Percentiles rank a stretch among this genome's conserved stretches.
phyloP scores from a whole-genome alignment of 2,797 vertebrate genomes.

The Sebastes goodei region DNA sequence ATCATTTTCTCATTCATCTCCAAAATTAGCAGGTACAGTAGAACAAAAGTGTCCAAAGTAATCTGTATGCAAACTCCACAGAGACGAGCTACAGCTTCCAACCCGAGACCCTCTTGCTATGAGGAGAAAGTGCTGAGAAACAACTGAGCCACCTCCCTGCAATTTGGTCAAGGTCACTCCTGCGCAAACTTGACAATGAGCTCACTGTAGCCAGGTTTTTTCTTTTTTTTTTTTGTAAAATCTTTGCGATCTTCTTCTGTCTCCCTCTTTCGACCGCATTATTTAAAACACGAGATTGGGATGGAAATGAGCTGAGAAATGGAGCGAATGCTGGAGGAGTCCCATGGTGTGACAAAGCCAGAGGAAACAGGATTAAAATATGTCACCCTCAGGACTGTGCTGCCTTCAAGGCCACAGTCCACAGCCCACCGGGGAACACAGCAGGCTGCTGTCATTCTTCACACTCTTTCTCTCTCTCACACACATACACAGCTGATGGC shows the following conservation, averaged over 20 bases:
- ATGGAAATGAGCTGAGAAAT: neutral
- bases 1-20: neutral
- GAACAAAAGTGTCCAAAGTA: neutral
- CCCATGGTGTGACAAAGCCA: conserved; percentile 30
- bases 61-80: neutral
- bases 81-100: neutral
- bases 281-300: neutral
- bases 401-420: conserved; percentile 43
- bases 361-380: conserved; percentile 32
- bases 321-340: conserved; percentile 33
- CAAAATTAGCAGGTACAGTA: neutral
- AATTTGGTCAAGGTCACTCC: neutral
- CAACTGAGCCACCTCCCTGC: neutral
- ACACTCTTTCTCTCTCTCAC: neutral
- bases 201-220: neutral
- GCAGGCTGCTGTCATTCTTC: conserved; percentile 10
- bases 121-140: neutral
- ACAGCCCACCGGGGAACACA: neutral
- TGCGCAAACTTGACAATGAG: neutral
- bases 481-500: conserved; percentile 1
- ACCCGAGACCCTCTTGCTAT: neutral
- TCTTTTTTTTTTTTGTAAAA: neutral
- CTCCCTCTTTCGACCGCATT: neutral
- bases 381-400: conserved; percentile 14
- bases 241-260: neutral